A percentile compares a stretch with the other conserved stretches of the same genome.
Evolutionary conservation across 2,888 invertebrate genomes (phyloP).

Genomic region (Fissipunctia ypsillon): DNA sequence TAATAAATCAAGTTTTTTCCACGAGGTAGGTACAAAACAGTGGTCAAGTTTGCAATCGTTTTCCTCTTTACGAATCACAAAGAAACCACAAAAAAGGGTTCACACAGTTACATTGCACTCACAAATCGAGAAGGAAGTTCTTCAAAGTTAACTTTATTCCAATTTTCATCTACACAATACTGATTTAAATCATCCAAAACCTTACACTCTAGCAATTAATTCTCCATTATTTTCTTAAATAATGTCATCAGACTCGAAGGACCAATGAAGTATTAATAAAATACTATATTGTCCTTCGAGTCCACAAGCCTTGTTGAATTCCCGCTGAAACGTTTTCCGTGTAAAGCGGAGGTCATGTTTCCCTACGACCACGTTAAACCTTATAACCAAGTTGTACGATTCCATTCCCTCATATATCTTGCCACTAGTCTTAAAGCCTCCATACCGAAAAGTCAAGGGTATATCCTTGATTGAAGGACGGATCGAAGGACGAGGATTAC

Average conservation of each 20-base stretch:
- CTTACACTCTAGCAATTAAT: conserved; percentile 2
- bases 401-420: conserved; percentile 59
- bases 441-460: conserved; percentile 66
- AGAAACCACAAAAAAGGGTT: conserved; percentile 19
- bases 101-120: not conserved
- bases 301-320: conserved; percentile 8
- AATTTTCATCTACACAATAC: not conserved
- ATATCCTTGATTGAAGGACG: conserved; percentile 60
- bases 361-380: conserved; percentile 16
- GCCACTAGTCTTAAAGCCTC: conserved; percentile 54
- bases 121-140: not conserved
- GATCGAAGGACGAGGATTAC: conserved; percentile 39
- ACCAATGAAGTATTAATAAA: not conserved
- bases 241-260: conserved; percentile 1
- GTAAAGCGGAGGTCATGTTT: conserved; percentile 44
- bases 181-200: not conserved
- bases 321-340: conserved; percentile 47
- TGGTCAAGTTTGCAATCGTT: conserved; percentile 9
- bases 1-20: conserved; percentile 1
- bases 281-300: not conserved
- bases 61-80: conserved; percentile 6
- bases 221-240: not conserved
- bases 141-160: not conserved
- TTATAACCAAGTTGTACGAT: conserved; percentile 34
- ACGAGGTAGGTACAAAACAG: not conserved